Base-by-base conservation (phyloP, 1,140 invertebrate species). In the Drosophila paulistorum region DNA sequence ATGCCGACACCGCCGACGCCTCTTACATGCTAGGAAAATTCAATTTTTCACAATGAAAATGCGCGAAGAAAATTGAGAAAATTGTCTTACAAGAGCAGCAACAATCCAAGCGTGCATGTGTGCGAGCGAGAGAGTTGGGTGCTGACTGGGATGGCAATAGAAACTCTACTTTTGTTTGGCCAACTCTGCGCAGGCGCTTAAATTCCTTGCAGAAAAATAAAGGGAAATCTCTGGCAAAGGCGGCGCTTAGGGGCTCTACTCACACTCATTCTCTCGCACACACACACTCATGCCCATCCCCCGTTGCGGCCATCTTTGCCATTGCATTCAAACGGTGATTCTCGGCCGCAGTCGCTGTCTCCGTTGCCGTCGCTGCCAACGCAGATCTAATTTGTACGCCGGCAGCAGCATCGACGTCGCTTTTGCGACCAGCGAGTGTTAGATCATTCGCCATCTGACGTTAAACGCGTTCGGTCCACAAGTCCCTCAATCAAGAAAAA, bases 1-100 rank as follows among this genome's bases (percentile, higher is more conserved):
- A 3, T 13, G 37, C 17, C 45, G 3, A 2, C 45, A 51, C 5
- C 14, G 17, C 7, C 14, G 6, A 1, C 30, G 30, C 30, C 30
- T 30, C 30, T 30, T 30, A 9, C 45, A 48, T 37, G 7, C 35
- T 37, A 39, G 45, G 45, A 51, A 81, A 91, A 91, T 91, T 91
- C 91, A 81, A 91, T 91, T 91, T 91, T 91, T 74, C 71, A 90
- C 84, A 90, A 83, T 87, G 83, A 87, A 87, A 87, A 85, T 82
- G 75, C 76, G 82, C 82, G 79, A 55, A 77, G 67, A 73, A 83
- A 81, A 84, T 72, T 74, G 77, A 90, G 87, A 90, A 90, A 90
- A 90, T 90, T 90, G 82, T 90, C 87, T 90, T 90, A 58, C 73
- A 67, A 42, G 69, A 59, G 69, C 35, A 68, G 51, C 30, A 45